Evolutionary conservation across 2,888 invertebrate genomes (phyloP).

Genomic region (Volucella inanis): DNA sequence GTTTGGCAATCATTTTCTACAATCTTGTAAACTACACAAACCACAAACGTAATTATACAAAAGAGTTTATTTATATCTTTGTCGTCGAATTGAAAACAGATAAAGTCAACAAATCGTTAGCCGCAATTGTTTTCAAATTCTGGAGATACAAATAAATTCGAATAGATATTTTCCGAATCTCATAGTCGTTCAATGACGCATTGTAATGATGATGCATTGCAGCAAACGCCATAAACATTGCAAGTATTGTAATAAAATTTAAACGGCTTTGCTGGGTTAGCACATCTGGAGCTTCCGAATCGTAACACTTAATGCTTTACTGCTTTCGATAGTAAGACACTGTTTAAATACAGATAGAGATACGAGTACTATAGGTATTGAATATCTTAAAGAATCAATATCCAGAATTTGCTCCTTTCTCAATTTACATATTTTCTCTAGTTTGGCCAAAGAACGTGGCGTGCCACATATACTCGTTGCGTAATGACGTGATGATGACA

Average conservation of each 20-base stretch:
- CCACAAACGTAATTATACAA: too few relatives aligned
- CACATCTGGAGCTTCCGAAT: neutral
- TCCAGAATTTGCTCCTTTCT: neutral
- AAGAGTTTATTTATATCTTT: too few relatives aligned
- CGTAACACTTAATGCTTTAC: slow-evolving; percentile 12
- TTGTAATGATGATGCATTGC: slow-evolving; percentile 7
- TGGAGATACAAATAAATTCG: too few relatives aligned
- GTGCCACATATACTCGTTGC: slow-evolving; percentile 1
- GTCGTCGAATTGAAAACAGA: too few relatives aligned
- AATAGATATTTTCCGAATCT: too few relatives aligned
- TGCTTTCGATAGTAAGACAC: slow-evolving; percentile 1
- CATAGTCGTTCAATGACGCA: neutral
- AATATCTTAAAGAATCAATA: neutral
- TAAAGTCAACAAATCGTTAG: too few relatives aligned
- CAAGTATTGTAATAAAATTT: neutral
- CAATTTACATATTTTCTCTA: neutral
- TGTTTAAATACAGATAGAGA: neutral
- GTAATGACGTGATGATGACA: slow-evolving; percentile 19
- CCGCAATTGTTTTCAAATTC: too few relatives aligned
- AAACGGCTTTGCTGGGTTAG: neutral
- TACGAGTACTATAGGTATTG: neutral
- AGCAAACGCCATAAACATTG: slow-evolving; percentile 2
- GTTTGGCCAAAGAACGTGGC: neutral
- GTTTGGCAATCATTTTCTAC: too few relatives aligned
- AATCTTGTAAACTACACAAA: too few relatives aligned